Evolutionary conservation across 1,140 invertebrate genomes (phyloP).

Genomic region (Diorhabda elongata): DNA sequence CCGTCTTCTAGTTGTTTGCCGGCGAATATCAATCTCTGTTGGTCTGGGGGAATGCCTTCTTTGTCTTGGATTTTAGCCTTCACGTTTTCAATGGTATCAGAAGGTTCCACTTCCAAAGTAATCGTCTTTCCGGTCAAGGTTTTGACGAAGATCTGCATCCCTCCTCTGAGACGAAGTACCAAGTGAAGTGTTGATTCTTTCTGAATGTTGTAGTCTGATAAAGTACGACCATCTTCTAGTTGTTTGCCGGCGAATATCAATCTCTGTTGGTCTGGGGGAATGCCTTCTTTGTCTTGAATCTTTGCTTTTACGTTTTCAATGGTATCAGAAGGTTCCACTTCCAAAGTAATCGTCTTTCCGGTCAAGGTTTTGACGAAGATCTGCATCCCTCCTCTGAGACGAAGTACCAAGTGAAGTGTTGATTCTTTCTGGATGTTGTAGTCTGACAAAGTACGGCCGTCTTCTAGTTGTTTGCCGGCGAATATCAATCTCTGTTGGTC

Average conservation of each 20-base stretch:
- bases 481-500: no score
- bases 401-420: no score
- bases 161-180: constrained; percentile 12
- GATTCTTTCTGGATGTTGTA: no score
- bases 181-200: constrained; percentile 17
- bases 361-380: constrained; percentile 67
- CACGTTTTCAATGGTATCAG: constrained; percentile 65
- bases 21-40: constrained; percentile 60
- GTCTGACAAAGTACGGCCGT: no score
- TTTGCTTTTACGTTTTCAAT: constrained; percentile 77
- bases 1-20: constrained; percentile 70
- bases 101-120: constrained; percentile 64
- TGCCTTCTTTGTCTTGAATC: constrained; percentile 70
- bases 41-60: constrained; percentile 62
- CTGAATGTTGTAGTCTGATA: constrained; percentile 15
- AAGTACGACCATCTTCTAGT: constrained; percentile 61
- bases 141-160: constrained; percentile 59
- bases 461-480: no score
- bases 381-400: no score
- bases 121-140: constrained; percentile 70
- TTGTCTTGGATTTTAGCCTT: constrained; percentile 78
- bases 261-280: constrained; percentile 67
- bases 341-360: constrained; percentile 74
- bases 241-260: constrained; percentile 70
- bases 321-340: constrained; percentile 71